Evolutionary conservation across 2,113 vertebrate genomes (phyloP).

Genomic region (Hemichromis elongatus): DNA sequence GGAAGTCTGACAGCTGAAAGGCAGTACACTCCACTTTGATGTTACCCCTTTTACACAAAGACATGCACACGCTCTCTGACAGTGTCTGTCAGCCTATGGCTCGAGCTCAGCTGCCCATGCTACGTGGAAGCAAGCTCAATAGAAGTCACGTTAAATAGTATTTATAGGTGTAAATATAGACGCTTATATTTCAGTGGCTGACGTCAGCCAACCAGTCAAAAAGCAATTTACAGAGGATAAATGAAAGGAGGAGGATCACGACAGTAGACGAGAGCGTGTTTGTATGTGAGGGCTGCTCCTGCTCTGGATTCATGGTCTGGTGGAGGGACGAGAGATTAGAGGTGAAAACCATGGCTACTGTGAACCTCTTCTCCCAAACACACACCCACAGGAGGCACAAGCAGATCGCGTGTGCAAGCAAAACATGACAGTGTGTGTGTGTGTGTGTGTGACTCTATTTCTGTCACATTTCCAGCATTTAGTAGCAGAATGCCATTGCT

Average conservation of each 20-base stretch:
- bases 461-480: neutral
- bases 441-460: slow-evolving; percentile 17
- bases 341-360: neutral
- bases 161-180: neutral
- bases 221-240: neutral
- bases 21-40: slow-evolving; percentile 55
- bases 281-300: neutral
- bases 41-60: slow-evolving; percentile 1
- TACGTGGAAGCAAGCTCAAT: neutral
- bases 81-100: slow-evolving; percentile 17
- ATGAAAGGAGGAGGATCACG: neutral
- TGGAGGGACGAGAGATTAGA: slow-evolving; percentile 20
- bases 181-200: neutral
- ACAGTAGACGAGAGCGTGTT: neutral
- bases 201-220: neutral
- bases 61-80: neutral
- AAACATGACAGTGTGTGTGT: slow-evolving; percentile 11
- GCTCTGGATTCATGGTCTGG: neutral
- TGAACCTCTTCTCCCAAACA: neutral
- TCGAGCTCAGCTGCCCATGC: slow-evolving; percentile 4
- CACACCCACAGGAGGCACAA: neutral
- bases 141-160: neutral
- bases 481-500: neutral
- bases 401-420: slow-evolving; percentile 11
- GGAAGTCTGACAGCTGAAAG: slow-evolving; percentile 68